phyloP scores from a whole-genome alignment of 2,797 vertebrate species.

The Sebastes ruberrimus region DNA sequence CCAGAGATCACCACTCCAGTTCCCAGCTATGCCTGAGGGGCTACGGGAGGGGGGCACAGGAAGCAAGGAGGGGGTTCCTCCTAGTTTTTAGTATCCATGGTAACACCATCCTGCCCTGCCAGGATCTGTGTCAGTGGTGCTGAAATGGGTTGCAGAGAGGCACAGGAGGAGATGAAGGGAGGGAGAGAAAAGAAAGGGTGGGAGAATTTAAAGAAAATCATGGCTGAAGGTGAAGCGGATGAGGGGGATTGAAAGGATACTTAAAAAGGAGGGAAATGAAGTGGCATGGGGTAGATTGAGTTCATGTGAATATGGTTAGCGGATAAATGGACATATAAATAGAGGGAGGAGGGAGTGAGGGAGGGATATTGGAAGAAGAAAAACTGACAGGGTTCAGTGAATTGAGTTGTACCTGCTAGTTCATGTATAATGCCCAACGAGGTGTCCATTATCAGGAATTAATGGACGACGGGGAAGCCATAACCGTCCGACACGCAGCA shows the following conservation, averaged over 20 bases:
- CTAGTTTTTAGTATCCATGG: conserved; percentile 73
- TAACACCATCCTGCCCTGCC: conserved; percentile 65
- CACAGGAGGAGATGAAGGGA: not conserved
- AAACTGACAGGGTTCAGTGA: not conserved
- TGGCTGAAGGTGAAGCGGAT: not conserved
- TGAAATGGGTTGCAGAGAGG: conserved; percentile 31
- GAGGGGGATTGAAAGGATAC: not conserved
- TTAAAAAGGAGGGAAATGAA: not conserved
- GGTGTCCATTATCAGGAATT: not conserved
- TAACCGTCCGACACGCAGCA: too few species aligned
- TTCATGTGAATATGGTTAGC: not conserved
- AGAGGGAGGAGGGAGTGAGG: not conserved
- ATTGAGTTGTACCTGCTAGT: not conserved
- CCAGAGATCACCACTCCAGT: conserved; percentile 63
- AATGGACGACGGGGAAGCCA: too few species aligned
- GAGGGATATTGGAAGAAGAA: not conserved
- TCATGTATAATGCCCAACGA: not conserved
- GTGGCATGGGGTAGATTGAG: not conserved
- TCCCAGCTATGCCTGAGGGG: conserved; percentile 50
- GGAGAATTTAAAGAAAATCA: conserved; percentile 1
- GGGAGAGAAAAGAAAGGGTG: not conserved
- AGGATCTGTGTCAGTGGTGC: conserved; percentile 62
- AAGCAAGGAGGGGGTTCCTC: conserved; percentile 32
- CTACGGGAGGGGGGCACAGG: conserved; percentile 18
- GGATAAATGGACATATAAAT: conserved; percentile 6